Base-by-base conservation (phyloP, 2,113 vertebrate species). In the Suricata suricatta region DNA sequence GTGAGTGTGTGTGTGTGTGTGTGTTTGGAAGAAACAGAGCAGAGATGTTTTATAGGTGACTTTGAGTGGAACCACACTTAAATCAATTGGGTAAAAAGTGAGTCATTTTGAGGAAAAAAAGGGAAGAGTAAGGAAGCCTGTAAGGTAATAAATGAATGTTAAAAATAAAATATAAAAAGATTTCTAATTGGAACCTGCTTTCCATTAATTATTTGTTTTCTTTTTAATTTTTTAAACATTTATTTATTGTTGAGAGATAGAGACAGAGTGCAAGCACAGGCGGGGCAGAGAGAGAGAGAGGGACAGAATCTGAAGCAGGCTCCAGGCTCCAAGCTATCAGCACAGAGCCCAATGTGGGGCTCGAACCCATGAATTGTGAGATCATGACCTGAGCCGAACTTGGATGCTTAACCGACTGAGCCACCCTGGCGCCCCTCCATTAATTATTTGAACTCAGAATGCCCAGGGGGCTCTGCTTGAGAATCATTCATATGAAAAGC, bases 91-190 rank as follows among this genome's bases (percentile, higher is more conserved):
- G 25, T 50, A 85, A 66, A 50, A 27, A 79, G 80, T 88, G 17
- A 80, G 6, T 88, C 54, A 82, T 84, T 94, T 94, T 93, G 23
- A 86, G 82, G 25, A 38, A 33, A 68, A 50, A 87, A 94, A 16
- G 14, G 16, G 16, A 41, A 52, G 1, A 7, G 12, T 66, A 89
- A 93, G 25, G 15, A 80, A 87, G n/a, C 12, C 29, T 92, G 13
- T 44, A 87, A 17, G 1, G 6, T 84, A 86, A 85, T 64, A 96
- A 81, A 93, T 64, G 81, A 68, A 92, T 89, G 64, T 92, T 86
- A 77, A 84, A 74, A 77, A 77, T 35, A 72, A 92, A 82, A 19
- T 57, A 54, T 19, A 27, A 86, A 82, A 90, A 69, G 14, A 66
- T 96, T 76, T 88, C 15, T 92, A 54, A 29, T 57, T 83, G 27